Evolutionary conservation across 2,888 invertebrate species (phyloP), one percentile per base, ranked within the genome.

Genomic region (Frankliniella fusca): DNA sequence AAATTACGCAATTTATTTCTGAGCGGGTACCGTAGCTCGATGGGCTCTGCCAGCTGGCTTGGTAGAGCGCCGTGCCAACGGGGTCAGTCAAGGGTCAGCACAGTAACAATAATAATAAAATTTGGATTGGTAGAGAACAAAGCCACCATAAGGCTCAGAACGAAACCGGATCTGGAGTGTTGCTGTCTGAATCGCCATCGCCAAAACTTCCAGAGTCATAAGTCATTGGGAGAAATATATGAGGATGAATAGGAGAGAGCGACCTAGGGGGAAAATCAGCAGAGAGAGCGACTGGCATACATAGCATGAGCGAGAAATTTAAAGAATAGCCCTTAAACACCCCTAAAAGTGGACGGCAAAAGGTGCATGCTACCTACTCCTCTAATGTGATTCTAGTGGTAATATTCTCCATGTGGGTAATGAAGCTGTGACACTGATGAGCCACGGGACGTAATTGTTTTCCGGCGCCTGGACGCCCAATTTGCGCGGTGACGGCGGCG

Each of bases 11-110:
- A 38, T 38, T 38, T 38, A 38, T 38, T 38, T 38, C 38, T 38
- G 5, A 38, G 61, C 61, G 15, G 20, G 15, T 54, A 54, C 54
- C 61, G 11, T n/a, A 61, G 61, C 11, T n/a, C 61, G 61, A 54
- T 18, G 8, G 54, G 15, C 54, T 54, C 3, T 54, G 54, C 54
- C 54, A 20, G 54, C 54, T 20, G 15, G 54, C 54, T 5, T 11
- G 15, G 54, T 20, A 2, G 54, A 54, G 54, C 54, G 15, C 54
- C 18, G 54, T 20, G 54, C 54, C 54, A 54, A 54, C 18, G 18
- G 20, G 54, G 70, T 76, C 70, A 76, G 70, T 54, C 70, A 61
- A 27, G 70, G 70, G 70, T 76, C 70, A 76, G 23, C 70, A 27
- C 70, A 23, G 23, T 27, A 38, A 20, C 20, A 54, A 76, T 76